A percentile compares a stretch with the other conserved stretches of the same genome.
Conservation (phyloP, 2,888 invertebrate genomes). For the Spodoptera exigua region DNA sequence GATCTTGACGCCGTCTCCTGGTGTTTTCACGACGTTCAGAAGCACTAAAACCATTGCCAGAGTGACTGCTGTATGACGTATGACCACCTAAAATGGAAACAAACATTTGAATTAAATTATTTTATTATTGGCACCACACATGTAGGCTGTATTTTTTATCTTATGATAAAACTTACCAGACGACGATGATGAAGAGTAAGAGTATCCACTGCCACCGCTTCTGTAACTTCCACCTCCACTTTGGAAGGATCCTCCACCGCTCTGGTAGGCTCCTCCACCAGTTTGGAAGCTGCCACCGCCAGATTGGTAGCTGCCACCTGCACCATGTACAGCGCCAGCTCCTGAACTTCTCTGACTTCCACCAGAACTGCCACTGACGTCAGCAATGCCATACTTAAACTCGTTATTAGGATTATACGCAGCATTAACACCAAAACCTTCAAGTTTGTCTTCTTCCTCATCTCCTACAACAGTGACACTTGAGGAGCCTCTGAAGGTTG, state of each 20-base stretch:
- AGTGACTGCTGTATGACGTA: constrained; percentile 66
- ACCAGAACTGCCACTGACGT: constrained; percentile 69
- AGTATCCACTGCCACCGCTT: constrained; percentile 68
- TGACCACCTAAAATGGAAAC: constrained; percentile 65
- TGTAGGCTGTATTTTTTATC: no score
- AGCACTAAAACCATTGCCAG: constrained; percentile 68
- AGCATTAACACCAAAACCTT: constrained; percentile 79
- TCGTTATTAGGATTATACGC: constrained; percentile 81
- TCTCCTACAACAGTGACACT: constrained; percentile 80
- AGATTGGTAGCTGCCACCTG: constrained; percentile 49
- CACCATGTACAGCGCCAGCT: constrained; percentile 36
- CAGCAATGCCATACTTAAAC: constrained; percentile 80
- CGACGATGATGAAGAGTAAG: constrained; percentile 77
- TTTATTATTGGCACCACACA: no score
- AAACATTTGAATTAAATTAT: no score
- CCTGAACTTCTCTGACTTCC: constrained; percentile 50
- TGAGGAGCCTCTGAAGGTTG: constrained; percentile 72
- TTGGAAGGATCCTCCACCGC: constrained; percentile 39
- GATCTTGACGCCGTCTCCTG: constrained; percentile 73
- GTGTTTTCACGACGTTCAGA: constrained; percentile 70
- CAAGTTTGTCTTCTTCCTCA: constrained; percentile 78
- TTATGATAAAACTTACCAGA: constrained; percentile 67
- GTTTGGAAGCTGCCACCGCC: constrained; percentile 57
- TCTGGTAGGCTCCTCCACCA: constrained; percentile 52
- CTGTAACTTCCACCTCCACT: constrained; percentile 53